Conservation (phyloP, 1,140 invertebrate species). For the Tenebrio molitor region DNA sequence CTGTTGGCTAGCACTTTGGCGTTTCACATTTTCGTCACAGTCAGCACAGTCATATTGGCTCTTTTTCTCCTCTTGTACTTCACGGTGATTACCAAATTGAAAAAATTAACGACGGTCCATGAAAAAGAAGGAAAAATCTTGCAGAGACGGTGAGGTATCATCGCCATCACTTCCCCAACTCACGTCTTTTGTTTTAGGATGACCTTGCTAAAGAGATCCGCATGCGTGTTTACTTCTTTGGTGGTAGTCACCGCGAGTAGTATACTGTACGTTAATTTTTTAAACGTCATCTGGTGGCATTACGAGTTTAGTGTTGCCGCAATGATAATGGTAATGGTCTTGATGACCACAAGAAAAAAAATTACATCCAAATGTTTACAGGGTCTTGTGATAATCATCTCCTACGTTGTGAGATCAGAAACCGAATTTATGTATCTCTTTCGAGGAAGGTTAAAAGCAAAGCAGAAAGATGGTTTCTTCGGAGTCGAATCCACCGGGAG, state of each 20-base stretch:
- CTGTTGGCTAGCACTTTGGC: slow-evolving; percentile 69
- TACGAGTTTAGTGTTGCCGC: slow-evolving; percentile 56
- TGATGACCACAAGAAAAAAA: neutral
- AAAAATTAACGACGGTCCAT: slow-evolving; percentile 47
- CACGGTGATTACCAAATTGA: slow-evolving; percentile 68
- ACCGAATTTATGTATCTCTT: slow-evolving; percentile 50
- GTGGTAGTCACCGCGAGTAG: slow-evolving; percentile 55
- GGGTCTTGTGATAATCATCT: slow-evolving; percentile 53
- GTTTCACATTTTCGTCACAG: slow-evolving; percentile 72
- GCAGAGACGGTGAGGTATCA: slow-evolving; percentile 49
- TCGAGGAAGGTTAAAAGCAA: slow-evolving; percentile 41
- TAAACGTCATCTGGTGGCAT: slow-evolving; percentile 56
- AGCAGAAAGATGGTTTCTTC: slow-evolving; percentile 50
- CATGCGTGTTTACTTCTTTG: slow-evolving; percentile 54
- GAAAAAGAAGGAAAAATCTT: slow-evolving; percentile 51
- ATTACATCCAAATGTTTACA: slow-evolving; percentile 40
- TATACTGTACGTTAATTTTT: slow-evolving; percentile 59
- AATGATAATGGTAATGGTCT: slow-evolving; percentile 54
- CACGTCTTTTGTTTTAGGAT: slow-evolving; percentile 2
- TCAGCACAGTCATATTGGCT: slow-evolving; percentile 69
- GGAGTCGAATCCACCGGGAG: slow-evolving; percentile 51
- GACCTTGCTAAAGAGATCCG: slow-evolving; percentile 48
- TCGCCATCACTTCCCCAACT: neutral
- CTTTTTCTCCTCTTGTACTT: slow-evolving; percentile 71
- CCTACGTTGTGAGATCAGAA: slow-evolving; percentile 58